Percentiles rank a stretch among this genome's conserved stretches.
These are phyloP conservation scores for Xestia ashworthii DNA, from an alignment of 2,888 invertebrate genomes.

Conservation along the genomic window DNA sequence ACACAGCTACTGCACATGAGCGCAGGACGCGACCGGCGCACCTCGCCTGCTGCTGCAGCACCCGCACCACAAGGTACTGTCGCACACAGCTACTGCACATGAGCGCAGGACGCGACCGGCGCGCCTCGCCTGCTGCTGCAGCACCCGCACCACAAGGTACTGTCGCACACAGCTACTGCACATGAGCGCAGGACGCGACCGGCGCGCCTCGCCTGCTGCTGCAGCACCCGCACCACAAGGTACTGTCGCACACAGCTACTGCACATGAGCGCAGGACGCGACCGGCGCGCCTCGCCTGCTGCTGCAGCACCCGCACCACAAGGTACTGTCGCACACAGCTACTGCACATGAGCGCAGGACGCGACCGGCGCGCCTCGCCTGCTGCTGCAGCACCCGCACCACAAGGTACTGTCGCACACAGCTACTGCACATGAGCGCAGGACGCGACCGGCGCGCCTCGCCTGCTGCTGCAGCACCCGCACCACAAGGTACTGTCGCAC, in stretches of 20 bases:
- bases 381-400: constrained; percentile 13
- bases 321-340: constrained; percentile 21
- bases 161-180: constrained; percentile 15
- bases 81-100: constrained; percentile 9
- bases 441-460: constrained; percentile 1
- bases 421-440: constrained; percentile 3
- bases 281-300: constrained; percentile 6
- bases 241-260: constrained; percentile 19
- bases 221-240: constrained; percentile 25
- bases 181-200: constrained; percentile 70
- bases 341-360: neutral
- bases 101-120: neutral
- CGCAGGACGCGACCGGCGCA: constrained; percentile 78
- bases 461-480: constrained; percentile 17
- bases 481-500: constrained; percentile 60
- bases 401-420: constrained; percentile 25
- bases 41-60: constrained; percentile 3
- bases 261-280: neutral
- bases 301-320: constrained; percentile 59
- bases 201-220: constrained; percentile 70
- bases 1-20: constrained; percentile 7
- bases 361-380: constrained; percentile 78
- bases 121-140: constrained; percentile 13
- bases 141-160: constrained; percentile 60
- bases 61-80: constrained; percentile 29